Base-by-base conservation (phyloP, 2,797 vertebrate genomes). In the Schizopygopsis pylzovi region DNA sequence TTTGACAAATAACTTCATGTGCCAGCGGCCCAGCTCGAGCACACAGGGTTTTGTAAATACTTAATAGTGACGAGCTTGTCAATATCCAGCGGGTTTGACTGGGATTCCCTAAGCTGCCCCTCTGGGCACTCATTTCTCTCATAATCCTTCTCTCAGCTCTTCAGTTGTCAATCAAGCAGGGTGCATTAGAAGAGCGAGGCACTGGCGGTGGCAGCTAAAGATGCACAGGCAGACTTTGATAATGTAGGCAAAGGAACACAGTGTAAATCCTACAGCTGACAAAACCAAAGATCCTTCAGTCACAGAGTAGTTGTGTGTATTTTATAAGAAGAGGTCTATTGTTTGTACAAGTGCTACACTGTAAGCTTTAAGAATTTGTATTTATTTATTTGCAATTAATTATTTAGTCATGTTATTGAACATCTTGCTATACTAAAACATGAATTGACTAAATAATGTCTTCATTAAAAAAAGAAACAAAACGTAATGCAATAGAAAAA, bases 1-100 rank as follows among this genome's bases (percentile, higher is more conserved):
- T 90, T 87, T 86, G 78, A 88, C 87, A 88, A 91, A 89, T 90
- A 91, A 88, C 85, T 90, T 89, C 68, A 84, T 86, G 83, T 65
- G 63, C 77, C 67, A 61, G 70, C 71, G 47, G 85, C 71, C 56
- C 63, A 63, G 72, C 61, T 81, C 41, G 20, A 67, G 73, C 61
- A 82, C 79, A 81, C 54, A 41, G 79, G 86, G 87, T 83, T 89
- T 89, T 86, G 82, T 90, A 88, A 89, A 89, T 90, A 90, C 87
- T 88, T 89, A 86, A 89, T 86, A 87, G 84, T 67, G 78, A 43
- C 63, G 70, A 85, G 72, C 86, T 90, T 88, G 89, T 90, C 90
- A 89, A 89, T 90, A 88, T 90, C 89, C 88, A 83, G 81, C 77
- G 79, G 84, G 87, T 87, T 88, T 89, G 86, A 75, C 81, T 87